Base-by-base conservation (phyloP, 2,797 vertebrate genomes). In the Gallinago nigripennis region DNA sequence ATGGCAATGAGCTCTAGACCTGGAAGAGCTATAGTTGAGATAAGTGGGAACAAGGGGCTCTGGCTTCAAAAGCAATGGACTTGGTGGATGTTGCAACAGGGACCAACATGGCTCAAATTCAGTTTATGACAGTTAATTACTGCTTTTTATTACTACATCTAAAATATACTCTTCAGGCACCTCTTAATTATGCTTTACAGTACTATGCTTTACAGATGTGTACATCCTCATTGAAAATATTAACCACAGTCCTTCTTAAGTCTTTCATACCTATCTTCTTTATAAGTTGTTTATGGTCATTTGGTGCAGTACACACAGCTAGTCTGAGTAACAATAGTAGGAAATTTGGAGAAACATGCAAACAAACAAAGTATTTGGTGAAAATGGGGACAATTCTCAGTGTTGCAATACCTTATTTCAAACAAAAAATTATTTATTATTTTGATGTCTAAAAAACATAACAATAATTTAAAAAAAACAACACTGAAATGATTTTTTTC, bases 61-160 rank as follows among this genome's bases (percentile, higher is more conserved):
- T n/a, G 46, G 3, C 18, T 31, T 0, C 5, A 1, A 68, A 2
- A 66, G 5, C 12, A 35, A 2, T 13, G 4, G 8, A 12, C 14
- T 53, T 66, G 1, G 2, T 39, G 39, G 5, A 15, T 60, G 25
- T 8, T 16, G 8, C 35, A 63, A 0, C 31, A 14, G 37, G 7
- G 43, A 11, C 5, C 48, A 76, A 24, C 8, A 37, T 8, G 13
- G 27, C 16, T 60, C 8, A 73, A 33, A 87, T 45, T 65, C 30
- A 54, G 1, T 31, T 89, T 41, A 41, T 60, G 43, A 41, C 2
- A 63, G 19, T 35, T 46, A 63, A 30, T 41, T 77, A 24, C 16
- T 73, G 33, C 4, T 43, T 82, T 79, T 77, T 60, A 64, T 48
- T 31, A 19, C 45, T 45, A 12, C n/a, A 41, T 68, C 18, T 68